Conservation (phyloP, 1,140 invertebrate genomes). For the Tachypleus tridentatus region DNA sequence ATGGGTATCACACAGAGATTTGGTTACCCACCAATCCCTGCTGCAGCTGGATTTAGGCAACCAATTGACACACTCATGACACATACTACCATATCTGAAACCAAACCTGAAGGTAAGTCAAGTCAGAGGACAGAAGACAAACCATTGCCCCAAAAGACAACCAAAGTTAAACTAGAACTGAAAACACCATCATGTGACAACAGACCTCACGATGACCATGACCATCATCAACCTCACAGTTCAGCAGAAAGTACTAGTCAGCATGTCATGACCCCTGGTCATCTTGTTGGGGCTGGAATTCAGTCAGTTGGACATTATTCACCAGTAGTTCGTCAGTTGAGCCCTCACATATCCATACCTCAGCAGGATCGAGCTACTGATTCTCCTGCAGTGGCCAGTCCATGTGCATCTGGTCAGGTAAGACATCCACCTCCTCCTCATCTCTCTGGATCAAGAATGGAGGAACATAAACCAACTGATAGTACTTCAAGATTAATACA, state of each 20-base stretch:
- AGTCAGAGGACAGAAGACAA: too few species aligned
- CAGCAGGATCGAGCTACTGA: conserved; percentile 56
- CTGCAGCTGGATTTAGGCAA: conserved; percentile 14
- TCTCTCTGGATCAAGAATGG: too few species aligned
- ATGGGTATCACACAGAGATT: conserved; percentile 7
- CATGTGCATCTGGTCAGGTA: conserved; percentile 36
- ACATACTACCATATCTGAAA: conserved; percentile 13
- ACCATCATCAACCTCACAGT: too few species aligned
- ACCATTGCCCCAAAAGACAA: too few species aligned
- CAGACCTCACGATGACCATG: too few species aligned
- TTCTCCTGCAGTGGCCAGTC: conserved; percentile 55
- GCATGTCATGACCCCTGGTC: too few species aligned
- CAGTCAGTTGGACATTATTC: neutral
- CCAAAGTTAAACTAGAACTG: too few species aligned
- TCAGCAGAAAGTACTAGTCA: too few species aligned
- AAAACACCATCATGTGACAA: too few species aligned
- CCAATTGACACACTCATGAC: conserved; percentile 4
- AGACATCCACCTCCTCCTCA: conserved; percentile 4
- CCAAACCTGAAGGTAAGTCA: conserved; percentile 14
- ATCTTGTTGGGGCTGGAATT: too few species aligned
- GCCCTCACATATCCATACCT: conserved; percentile 19
- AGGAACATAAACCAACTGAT: too few species aligned
- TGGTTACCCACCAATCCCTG: conserved; percentile 6
- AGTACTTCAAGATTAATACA: too few species aligned
- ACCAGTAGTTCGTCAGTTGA: conserved; percentile 20